A percentile compares a stretch with the other conserved stretches of the same genome.
phyloP scores from a whole-genome alignment of 2,888 invertebrate genomes.

The Zaprionus lineosus region DNA sequence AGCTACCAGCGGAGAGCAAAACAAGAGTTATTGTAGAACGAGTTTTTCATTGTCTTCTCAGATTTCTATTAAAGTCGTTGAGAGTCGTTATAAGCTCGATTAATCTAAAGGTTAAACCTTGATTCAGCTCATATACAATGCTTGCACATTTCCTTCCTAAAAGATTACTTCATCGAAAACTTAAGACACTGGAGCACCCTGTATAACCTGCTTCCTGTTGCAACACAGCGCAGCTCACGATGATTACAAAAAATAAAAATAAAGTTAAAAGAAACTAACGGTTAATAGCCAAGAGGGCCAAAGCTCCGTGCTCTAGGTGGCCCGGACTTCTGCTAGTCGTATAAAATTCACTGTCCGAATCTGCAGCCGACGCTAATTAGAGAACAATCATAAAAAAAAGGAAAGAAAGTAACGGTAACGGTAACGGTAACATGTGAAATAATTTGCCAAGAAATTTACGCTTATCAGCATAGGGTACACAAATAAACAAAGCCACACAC shows the following conservation, averaged over 20 bases:
- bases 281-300: conserved; percentile 22
- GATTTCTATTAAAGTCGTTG: no score
- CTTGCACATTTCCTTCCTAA: no score
- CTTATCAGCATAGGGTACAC: conserved; percentile 34
- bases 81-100: no score
- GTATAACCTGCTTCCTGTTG: no score
- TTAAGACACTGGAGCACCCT: conserved; percentile 16
- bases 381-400: conserved; percentile 39
- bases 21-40: no score
- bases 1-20: no score
- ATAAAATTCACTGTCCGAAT: conserved; percentile 27
- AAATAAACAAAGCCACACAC: background rate
- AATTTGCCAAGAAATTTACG: conserved; percentile 43
- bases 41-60: no score
- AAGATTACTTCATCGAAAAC: no score
- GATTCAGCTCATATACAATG: no score
- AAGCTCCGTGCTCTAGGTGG: background rate
- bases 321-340: background rate
- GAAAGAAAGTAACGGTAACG: background rate
- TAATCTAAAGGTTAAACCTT: no score
- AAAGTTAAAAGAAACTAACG: conserved; percentile 9
- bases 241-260: conserved; percentile 15
- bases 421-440: conserved; percentile 42
- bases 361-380: conserved; percentile 31
- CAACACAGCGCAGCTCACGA: no score